These are phyloP conservation scores for Lagria hirta DNA, from an alignment of 2,888 invertebrate genomes.

Conservation along the genomic window DNA sequence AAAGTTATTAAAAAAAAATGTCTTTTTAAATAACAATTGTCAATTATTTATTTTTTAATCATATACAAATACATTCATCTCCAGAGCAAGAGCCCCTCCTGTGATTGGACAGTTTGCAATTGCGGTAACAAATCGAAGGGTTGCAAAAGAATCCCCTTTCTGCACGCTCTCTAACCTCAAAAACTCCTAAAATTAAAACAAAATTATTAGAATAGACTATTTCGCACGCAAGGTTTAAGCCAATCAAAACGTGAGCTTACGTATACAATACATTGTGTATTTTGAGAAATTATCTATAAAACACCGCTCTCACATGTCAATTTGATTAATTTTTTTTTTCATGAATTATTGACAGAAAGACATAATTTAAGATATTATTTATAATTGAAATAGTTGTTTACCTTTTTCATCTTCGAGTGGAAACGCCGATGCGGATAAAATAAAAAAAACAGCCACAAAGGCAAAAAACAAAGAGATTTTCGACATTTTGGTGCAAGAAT, in stretches of 20 bases:
- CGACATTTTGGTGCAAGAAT: slow-evolving; percentile 6
- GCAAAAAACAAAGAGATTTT: slow-evolving; percentile 4
- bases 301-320: no score
- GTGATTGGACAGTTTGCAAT: slow-evolving; percentile 4
- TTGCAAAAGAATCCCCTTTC: slow-evolving; percentile 15
- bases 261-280: no score
- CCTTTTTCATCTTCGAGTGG: neutral
- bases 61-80: slow-evolving; percentile 12
- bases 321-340: no score
- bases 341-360: no score
- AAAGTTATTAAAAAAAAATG: no score
- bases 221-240: no score
- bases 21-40: slow-evolving; percentile 1
- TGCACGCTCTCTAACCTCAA: slow-evolving; percentile 2
- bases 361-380: no score
- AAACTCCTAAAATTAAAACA: neutral
- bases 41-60: slow-evolving; percentile 8
- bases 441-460: slow-evolving; percentile 1
- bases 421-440: slow-evolving; percentile 1
- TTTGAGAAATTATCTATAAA: no score
- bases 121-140: slow-evolving; percentile 6
- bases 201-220: neutral
- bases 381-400: neutral
- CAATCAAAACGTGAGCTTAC: no score
- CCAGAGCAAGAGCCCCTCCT: slow-evolving; percentile 10